Evolutionary conservation across 2,888 invertebrate genomes (phyloP), one percentile per base, ranked within the genome.

Genomic region (Dascillus cervinus): DNA sequence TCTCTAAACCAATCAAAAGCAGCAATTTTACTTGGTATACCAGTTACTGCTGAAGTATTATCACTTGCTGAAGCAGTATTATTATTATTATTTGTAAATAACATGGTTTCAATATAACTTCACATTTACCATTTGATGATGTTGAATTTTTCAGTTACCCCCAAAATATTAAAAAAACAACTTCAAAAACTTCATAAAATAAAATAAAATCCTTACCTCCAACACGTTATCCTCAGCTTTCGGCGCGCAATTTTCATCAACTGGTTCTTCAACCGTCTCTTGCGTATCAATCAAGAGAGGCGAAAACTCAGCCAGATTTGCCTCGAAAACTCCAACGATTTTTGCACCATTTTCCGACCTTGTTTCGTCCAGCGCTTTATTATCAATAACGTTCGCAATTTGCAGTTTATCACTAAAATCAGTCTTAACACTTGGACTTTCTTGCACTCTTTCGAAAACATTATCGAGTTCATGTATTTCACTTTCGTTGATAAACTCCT

Each of bases 271-370:
- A 50, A 52, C 54, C 58, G 47, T 29, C 45, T 55, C 54, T 62
- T 62, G 62, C 51, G 40, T 43, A 34, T 50, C 39, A 14, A 42
- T 55, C 62, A 62, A 62, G 52, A 47, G 47, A 52, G 59, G 55
- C 45, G 60, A 62, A 53, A 52, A 43, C 22, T 24, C 13, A 13
- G 24, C 25, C 11, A 25, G 8, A 27, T 33, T 29, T 32, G 34
- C 36, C 26, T 26, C 28, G 22, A 29, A 21, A 11, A 19, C 21
- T 22, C 25, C 10, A 13, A 13, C 10, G 5, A 26, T 13, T 8
- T 34, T 31, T 21, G 22, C 23, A 19, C 22, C 38, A 12, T 38
- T 34, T 31, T 19, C 38, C 6, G 25, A 21, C 11, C 26, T 12
- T 22, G 22, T 23, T 4, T 21, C 29, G 11, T 14, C 17, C n/a